These are phyloP conservation scores for Centropristis striata DNA, from an alignment of 2,113 vertebrate species.

Conservation along the genomic window DNA sequence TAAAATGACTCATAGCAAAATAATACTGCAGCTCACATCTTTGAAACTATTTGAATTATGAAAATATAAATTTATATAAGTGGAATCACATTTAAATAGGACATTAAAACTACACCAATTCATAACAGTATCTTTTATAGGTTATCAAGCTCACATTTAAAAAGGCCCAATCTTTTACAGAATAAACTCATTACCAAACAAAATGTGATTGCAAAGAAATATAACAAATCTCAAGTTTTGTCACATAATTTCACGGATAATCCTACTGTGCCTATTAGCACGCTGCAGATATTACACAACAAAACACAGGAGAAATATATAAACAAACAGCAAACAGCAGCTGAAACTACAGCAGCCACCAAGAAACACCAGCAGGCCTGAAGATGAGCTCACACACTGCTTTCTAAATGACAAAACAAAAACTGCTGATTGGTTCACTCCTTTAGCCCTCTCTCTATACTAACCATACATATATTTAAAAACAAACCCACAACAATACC, in stretches of 20 bases:
- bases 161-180: conserved; percentile 44
- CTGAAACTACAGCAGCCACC: conserved; percentile 52
- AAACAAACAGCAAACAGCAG: conserved; percentile 27
- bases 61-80: conserved; percentile 7
- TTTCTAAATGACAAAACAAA: conserved; percentile 42
- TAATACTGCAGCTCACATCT: neutral
- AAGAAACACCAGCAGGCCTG: conserved; percentile 57
- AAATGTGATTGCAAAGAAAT: neutral
- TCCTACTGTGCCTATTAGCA: neutral
- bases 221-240: neutral
- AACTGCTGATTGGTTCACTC: conserved; percentile 25
- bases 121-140: neutral
- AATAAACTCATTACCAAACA: neutral
- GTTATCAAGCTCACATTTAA: conserved; percentile 10
- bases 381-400: conserved; percentile 42
- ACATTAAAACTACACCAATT: conserved; percentile 21
- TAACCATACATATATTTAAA: conserved; percentile 12
- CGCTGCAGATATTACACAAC: neutral
- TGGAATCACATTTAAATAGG: conserved; percentile 26
- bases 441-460: neutral
- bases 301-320: conserved; percentile 16
- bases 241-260: conserved; percentile 27
- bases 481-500: conserved; percentile 7
- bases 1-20: conserved; percentile 8
- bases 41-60: conserved; percentile 22